Evolutionary conservation across 2,888 invertebrate genomes (phyloP).

Genomic region (Alitta virens): DNA sequence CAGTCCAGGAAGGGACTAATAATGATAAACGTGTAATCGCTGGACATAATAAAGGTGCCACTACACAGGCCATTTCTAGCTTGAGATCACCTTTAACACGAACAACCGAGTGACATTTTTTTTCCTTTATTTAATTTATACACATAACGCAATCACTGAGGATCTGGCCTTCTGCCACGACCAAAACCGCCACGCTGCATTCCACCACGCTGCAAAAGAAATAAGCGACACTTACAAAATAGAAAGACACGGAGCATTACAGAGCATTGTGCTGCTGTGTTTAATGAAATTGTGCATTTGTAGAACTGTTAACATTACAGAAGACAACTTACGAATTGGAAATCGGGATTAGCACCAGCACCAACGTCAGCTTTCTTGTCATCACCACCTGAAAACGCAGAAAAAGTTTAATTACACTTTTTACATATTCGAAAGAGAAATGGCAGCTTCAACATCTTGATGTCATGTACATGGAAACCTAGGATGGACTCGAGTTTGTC

Average conservation of each 20-base stretch:
- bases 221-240: not conserved
- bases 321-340: constrained; percentile 69
- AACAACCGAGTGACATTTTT: not conserved
- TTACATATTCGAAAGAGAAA: too few relatives aligned
- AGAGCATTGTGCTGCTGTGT: not conserved
- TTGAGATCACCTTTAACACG: too few relatives aligned
- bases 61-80: too few relatives aligned
- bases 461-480: too few relatives aligned
- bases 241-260: not conserved
- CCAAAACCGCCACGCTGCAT: constrained; percentile 54
- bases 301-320: not conserved
- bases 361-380: constrained; percentile 98
- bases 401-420: too few relatives aligned
- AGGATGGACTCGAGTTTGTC: too few relatives aligned
- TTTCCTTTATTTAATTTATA: not conserved
- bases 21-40: too few relatives aligned
- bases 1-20: too few relatives aligned
- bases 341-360: constrained; percentile 79
- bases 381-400: constrained; percentile 35
- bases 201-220: constrained; percentile 1
- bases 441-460: too few relatives aligned
- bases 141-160: not conserved
- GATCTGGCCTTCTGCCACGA: constrained; percentile 34
- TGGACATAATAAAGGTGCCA: too few relatives aligned
- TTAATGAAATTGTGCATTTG: not conserved